Conservation (phyloP, 2,797 vertebrate genomes). For the Rallus crepitans region DNA sequence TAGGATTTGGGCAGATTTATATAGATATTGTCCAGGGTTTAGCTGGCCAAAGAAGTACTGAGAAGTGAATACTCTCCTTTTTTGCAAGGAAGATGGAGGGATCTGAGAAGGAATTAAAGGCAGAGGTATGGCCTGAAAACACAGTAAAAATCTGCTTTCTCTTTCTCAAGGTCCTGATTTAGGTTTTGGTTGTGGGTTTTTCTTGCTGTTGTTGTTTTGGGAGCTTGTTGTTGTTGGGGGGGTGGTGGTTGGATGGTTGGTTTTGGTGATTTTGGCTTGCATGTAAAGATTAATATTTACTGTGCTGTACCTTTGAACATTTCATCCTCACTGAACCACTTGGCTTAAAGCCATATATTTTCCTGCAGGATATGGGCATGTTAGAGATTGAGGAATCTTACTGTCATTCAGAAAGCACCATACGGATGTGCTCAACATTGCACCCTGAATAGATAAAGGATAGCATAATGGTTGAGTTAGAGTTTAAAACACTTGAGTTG, state of each 20-base stretch:
- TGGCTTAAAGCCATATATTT: neutral
- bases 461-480: neutral
- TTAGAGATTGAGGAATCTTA: neutral
- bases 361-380: neutral
- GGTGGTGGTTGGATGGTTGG: too few relatives aligned
- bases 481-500: neutral
- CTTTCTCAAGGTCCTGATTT: neutral
- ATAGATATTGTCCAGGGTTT: neutral
- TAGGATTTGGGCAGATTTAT: neutral
- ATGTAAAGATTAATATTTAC: neutral
- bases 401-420: neutral
- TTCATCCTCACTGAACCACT: neutral
- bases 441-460: neutral
- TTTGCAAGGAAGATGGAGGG: neutral
- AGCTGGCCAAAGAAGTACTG: neutral
- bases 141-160: accelerated
- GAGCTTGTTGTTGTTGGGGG: too few relatives aligned
- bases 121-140: neutral
- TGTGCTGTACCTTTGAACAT: neutral
- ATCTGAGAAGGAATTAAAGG: neutral
- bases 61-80: neutral
- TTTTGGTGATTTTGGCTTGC: neutral
- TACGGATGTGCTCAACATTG: neutral
- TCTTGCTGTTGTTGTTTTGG: too few relatives aligned
- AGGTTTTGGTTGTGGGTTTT: neutral